Evolutionary conservation across 2,113 vertebrate species (phyloP).

Genomic region (Neolamprologus tretocephalus): DNA sequence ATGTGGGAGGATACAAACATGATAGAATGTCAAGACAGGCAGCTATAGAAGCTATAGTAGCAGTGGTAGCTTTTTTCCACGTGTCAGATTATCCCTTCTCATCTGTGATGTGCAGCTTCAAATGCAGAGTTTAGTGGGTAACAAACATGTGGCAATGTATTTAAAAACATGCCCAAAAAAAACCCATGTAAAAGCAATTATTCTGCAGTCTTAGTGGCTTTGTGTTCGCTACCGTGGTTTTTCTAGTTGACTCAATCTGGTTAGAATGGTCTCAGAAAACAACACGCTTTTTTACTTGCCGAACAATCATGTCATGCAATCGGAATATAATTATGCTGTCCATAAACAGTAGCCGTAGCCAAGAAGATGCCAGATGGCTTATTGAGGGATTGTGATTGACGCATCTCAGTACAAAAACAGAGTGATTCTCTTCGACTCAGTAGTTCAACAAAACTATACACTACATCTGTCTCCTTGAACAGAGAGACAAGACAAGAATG

Average conservation of each 20-base stretch:
- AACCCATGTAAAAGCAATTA: background rate
- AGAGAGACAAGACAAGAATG: slow-evolving; percentile 8
- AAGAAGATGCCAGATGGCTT: slow-evolving; percentile 35
- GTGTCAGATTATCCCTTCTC: slow-evolving; percentile 25
- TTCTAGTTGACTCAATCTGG: background rate
- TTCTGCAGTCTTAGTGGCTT: background rate
- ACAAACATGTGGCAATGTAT: background rate
- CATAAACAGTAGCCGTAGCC: background rate
- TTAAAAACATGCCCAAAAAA: background rate
- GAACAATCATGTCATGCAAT: background rate
- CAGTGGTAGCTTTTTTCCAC: slow-evolving; percentile 11
- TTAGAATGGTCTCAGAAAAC: background rate
- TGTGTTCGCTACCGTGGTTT: background rate
- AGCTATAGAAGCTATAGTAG: slow-evolving; percentile 4
- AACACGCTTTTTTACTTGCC: background rate
- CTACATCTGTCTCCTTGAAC: slow-evolving; percentile 27
- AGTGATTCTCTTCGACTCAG: slow-evolving; percentile 20
- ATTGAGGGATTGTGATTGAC: slow-evolving; percentile 37
- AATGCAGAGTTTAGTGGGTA: background rate
- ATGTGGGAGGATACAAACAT: slow-evolving; percentile 52
- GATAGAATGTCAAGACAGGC: slow-evolving; percentile 42
- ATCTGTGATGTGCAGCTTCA: background rate
- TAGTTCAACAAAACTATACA: slow-evolving; percentile 29
- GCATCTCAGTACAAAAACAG: slow-evolving; percentile 10
- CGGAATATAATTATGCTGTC: slow-evolving; percentile 11